phyloP scores from a whole-genome alignment of 2,888 invertebrate genomes.

The Lissonota sp. region DNA sequence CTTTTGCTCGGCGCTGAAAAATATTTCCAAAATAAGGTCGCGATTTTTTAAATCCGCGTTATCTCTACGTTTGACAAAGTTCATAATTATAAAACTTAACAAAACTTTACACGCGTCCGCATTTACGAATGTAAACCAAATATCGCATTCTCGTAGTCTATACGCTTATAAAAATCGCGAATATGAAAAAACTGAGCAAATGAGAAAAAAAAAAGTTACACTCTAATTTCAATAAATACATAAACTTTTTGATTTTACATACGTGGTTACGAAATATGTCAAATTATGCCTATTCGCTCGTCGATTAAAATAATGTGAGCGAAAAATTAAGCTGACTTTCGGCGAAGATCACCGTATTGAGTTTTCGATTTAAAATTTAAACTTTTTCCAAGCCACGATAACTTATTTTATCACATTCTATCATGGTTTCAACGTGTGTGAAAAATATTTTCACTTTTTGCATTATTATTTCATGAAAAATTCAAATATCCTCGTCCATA shows the following conservation, averaged over 20 bases:
- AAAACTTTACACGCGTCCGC: conserved; percentile 66
- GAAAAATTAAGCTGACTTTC: too few species aligned
- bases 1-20: background rate
- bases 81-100: conserved; percentile 76
- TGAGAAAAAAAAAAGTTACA: conserved; percentile 34
- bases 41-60: background rate
- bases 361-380: too few species aligned
- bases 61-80: conserved; percentile 57
- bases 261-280: background rate
- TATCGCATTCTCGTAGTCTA: conserved; percentile 22
- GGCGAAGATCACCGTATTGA: too few species aligned
- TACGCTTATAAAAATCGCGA: conserved; percentile 18
- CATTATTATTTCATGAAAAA: too few species aligned
- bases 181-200: conserved; percentile 57
- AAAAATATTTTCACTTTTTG: conserved; percentile 49
- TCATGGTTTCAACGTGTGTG: conserved; percentile 4
- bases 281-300: too few species aligned
- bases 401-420: too few species aligned
- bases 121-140: conserved; percentile 42
- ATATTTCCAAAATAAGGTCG: background rate
- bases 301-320: too few species aligned
- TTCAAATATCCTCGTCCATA: too few species aligned
- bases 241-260: conserved; percentile 48
- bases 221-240: conserved; percentile 68
- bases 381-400: too few species aligned